Evolutionary conservation across 2,888 invertebrate species (phyloP), one percentile per base, ranked within the genome.

Genomic region (Drosophila neutralis): DNA sequence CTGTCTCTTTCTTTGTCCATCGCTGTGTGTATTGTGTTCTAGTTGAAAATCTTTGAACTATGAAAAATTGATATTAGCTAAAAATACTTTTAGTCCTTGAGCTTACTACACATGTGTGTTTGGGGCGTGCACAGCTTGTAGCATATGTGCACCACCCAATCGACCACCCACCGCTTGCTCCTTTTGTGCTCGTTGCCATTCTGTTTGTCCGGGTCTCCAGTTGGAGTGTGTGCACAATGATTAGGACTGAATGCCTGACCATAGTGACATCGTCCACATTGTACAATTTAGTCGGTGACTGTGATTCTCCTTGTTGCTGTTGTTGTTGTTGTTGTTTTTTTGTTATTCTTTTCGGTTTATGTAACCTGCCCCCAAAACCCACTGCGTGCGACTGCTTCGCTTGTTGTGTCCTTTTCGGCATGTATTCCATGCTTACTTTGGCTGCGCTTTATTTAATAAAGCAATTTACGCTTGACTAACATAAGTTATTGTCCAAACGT

Each of bases 61-160:
- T 88, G 90, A 88, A 88, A 88, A 88, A 88, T 88, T 88, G 88
- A 89, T 88, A 88, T 88, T 89, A 87, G 90, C 87, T 89, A 84
- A 87, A 89, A 87, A 88, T 89, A 84, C 89, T 87, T 87, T 87
- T 69, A 78, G 87, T 87, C 82, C 86, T 83, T 78, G 66, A 73
- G 73, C 80, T 80, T 71, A 78, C 35, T n/a, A 27, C 27, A 56
- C 27, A 56, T 66, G 13, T 42, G n/a, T 11, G 11, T 6, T 5
- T 21, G 11, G 21, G 42, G 31, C 40, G 40, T 64, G 42, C 63
- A 24, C 45, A 45, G 52, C 53, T 21, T 73, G 62, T 56, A 65
- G 72, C 62, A 71, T 80, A 71, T 82, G 82, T 52, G 15, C 38
- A 36, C 15, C 59, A 13, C 27, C 27, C 42, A n/a, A 33, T 10